Conservation (phyloP, 1,140 invertebrate species). For the Eciton burchellii region DNA sequence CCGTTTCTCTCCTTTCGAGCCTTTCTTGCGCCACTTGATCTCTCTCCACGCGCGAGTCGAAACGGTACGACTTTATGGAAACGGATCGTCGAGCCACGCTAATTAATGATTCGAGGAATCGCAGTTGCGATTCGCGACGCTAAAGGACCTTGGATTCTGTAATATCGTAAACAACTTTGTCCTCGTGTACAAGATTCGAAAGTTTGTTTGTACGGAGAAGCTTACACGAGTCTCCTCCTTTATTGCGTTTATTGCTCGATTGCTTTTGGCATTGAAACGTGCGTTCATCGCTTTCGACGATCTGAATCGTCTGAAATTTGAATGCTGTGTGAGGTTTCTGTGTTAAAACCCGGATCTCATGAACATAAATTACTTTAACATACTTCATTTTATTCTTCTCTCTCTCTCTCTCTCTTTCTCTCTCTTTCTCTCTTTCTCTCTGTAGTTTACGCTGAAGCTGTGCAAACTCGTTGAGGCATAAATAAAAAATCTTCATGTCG, state of each 20-base stretch:
- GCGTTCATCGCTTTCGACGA: no score
- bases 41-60: not conserved
- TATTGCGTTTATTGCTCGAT: not conserved
- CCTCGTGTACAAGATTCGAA: no score
- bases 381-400: no score
- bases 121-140: not conserved
- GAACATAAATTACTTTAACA: slow-evolving; percentile 1
- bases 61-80: not conserved
- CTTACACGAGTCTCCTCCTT: not conserved
- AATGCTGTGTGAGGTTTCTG: not conserved
- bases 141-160: not conserved
- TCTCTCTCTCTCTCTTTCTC: no score
- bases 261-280: no score
- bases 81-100: not conserved
- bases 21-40: slow-evolving; percentile 27
- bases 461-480: not conserved
- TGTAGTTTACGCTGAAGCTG: not conserved
- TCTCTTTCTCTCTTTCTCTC: no score
- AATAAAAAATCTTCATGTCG: not conserved
- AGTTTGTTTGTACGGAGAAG: not conserved
- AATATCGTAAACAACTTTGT: no score
- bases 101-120: no score
- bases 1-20: slow-evolving; percentile 3
- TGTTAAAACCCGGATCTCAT: not conserved
- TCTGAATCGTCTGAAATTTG: not conserved